Evolutionary conservation across 2,797 vertebrate species (phyloP), one percentile per base, ranked within the genome.

Genomic region (Gymnopithys bicolor): DNA sequence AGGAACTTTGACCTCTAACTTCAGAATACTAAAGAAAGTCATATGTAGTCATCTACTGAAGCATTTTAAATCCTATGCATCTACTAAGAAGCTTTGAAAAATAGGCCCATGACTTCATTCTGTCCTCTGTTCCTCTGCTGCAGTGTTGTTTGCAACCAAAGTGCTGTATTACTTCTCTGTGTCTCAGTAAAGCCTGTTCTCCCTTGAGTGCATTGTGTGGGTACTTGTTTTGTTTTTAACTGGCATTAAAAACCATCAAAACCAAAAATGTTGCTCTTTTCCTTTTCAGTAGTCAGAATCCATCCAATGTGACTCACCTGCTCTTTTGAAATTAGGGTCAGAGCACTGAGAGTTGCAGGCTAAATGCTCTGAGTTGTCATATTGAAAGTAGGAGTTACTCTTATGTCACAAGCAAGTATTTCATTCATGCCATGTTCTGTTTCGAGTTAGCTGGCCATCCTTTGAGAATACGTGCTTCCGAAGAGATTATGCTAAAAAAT

Each of bases 281-380:
- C 45, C 45, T 73, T 74, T 94, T 93, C 53, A 89, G 67, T 84
- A 82, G 69, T 81, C 13, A 6, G 77, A 86, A 77, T 87, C 59
- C 33, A 49, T 82, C 80, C 74, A 81, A 0, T 93, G 69, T 92
- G 82, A 92, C 89, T 94, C 91, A 69, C 82, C 82, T 94, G 71
- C 51, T 93, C 89, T 76, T 94, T 66, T 56, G 5, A 89, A 90
- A 81, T 90, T 74, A 60, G 66, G 30, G 53, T 92, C 76, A 93
- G 95, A 97, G 86, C 94, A 96, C 92, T 95, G 95, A 95, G 84
- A 94, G 48, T 96, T 96, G 96, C 93, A 96, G 96, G 94, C 94
- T 96, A 92, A 96, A 88, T 96, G 80, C 92, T 97, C 97, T 89
- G 87, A 96, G 89, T 95, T 97, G 97, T 83, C 41, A 18, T 89